Evolutionary conservation across 1,140 invertebrate species (phyloP).

Genomic region (Octopus bimaculoides): DNA sequence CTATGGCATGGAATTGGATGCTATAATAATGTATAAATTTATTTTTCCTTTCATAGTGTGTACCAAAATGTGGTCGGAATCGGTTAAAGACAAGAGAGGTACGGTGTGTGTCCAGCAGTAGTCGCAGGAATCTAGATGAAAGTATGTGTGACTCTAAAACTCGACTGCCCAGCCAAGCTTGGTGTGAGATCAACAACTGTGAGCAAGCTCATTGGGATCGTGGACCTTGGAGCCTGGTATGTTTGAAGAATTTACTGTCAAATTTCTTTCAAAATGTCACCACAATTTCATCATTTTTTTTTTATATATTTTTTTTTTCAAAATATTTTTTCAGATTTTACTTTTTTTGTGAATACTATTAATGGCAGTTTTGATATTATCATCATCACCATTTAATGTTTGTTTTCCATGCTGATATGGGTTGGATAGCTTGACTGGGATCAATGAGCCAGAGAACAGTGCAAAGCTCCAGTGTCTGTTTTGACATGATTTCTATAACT

Average conservation of each 20-base stretch:
- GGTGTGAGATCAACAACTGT: slow-evolving; percentile 64
- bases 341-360: too few relatives aligned
- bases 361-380: too few relatives aligned
- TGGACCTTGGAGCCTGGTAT: slow-evolving; percentile 64
- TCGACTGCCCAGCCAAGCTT: slow-evolving; percentile 58
- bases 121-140: slow-evolving; percentile 32
- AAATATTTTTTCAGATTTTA: too few relatives aligned
- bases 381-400: too few relatives aligned
- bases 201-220: slow-evolving; percentile 64
- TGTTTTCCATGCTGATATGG: too few relatives aligned
- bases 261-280: background rate
- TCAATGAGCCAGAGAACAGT: too few relatives aligned
- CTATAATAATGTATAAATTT: background rate
- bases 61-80: slow-evolving; percentile 73
- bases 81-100: slow-evolving; percentile 68
- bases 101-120: slow-evolving; percentile 60
- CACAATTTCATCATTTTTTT: background rate
- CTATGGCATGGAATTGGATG: too few relatives aligned
- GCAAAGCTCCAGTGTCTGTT: too few relatives aligned
- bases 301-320: too few relatives aligned
- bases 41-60: slow-evolving; percentile 66
- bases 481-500: too few relatives aligned
- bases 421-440: too few relatives aligned
- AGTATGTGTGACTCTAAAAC: slow-evolving; percentile 57
- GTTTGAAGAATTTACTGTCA: background rate